Conservation (phyloP, 1,140 invertebrate species). For the Ruditapes philippinarum region DNA sequence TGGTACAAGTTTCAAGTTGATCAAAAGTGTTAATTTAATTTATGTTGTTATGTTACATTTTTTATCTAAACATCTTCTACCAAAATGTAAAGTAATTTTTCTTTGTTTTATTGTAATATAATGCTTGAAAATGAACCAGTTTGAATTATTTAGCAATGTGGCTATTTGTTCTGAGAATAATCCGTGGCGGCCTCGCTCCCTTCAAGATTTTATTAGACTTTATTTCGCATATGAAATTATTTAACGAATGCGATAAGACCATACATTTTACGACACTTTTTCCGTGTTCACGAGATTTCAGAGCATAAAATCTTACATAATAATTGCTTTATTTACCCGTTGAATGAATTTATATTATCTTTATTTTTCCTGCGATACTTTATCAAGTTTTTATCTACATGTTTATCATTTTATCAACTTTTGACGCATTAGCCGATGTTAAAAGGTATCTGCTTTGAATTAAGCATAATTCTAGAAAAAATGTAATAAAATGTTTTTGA, state of each 20-base stretch:
- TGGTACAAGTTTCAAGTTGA: no score
- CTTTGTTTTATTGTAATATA: no score
- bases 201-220: constrained; percentile 23
- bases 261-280: constrained; percentile 39
- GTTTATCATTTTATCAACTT: constrained; percentile 45
- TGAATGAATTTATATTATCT: constrained; percentile 50
- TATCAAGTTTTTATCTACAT: constrained; percentile 52
- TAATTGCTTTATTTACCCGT: constrained; percentile 57
- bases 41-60: no score
- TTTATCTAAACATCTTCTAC: no score
- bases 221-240: constrained; percentile 48
- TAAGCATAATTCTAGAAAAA: background rate
- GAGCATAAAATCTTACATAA: constrained; percentile 61
- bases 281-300: constrained; percentile 38
- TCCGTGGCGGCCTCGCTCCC: background rate
- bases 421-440: constrained; percentile 27
- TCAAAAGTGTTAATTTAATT: no score
- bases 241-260: constrained; percentile 20
- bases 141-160: background rate
- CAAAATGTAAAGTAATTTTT: no score
- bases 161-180: background rate
- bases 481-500: constrained; percentile 37
- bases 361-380: constrained; percentile 48
- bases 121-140: background rate
- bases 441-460: constrained; percentile 27